Base-by-base conservation (phyloP, 1,140 invertebrate genomes). In the Ooceraea biroi region DNA sequence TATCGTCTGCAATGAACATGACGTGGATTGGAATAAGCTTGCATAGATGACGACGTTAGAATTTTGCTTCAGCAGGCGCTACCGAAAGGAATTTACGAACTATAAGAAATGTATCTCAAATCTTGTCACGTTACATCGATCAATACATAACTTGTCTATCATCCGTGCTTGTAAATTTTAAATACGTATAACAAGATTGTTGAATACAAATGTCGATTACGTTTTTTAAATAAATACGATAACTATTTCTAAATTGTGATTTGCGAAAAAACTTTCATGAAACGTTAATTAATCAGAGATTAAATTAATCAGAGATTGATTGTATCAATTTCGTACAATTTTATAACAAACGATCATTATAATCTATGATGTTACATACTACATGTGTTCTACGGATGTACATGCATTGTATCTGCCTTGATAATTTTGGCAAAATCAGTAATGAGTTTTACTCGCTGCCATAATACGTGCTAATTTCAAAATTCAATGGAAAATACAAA, bases 241-340 rank as follows among this genome's bases (percentile, higher is more conserved):
- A 22, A 76, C 30, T 61, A 50, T 77, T 19, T 8, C 65, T 10
- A 41, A 52, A 50, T 36, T 7, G 7, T 36, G 7, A 36, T 36
- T 3, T 36, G 36, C 36, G 36, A 36, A 36, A 36, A 36, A 48
- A 14, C 7, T 73, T 46, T 30, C 3, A 12, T 46, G 41, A 48
- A 73, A 63, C 63, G 25, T 65, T 36, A 52, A 50, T 17, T 22
- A n/a, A 11, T 36, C 27, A 63, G 36, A 65, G 41, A n/a, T n/a
- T n/a, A n/a, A 52, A 50, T 17, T 22, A n/a, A 11, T 36, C 27
- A 63, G 36, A 65, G 41, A n/a, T n/a, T 27, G 61, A 25, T 73
- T 73, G n/a, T 19, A 44, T 69, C 57, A 80, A 80, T 80, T 80
- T 57, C 25, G 17, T 22, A 8, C 36, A 77, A 58, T 69, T 78